Percentiles rank a stretch among this genome's conserved stretches.
Evolutionary conservation across 1,140 invertebrate species (phyloP).

Genomic region (Hycleus phaleratus): DNA sequence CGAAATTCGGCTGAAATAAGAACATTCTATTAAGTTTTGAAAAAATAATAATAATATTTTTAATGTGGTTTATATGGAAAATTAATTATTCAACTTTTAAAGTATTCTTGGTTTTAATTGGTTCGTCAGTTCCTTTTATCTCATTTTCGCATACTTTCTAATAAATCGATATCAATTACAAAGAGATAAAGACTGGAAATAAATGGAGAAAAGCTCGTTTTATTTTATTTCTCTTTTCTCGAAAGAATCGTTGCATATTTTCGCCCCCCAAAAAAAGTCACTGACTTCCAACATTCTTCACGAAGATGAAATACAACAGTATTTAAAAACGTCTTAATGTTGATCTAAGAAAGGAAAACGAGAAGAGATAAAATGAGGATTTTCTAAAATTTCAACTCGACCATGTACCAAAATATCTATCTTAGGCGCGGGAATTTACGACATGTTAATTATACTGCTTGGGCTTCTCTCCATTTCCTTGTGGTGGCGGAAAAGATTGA

Average conservation of each 20-base stretch:
- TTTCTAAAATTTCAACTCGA: slow-evolving; percentile 2
- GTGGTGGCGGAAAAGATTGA: slow-evolving; percentile 8
- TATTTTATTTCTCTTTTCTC: too few species aligned
- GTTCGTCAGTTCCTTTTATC: slow-evolving; percentile 2
- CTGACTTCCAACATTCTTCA: too few species aligned
- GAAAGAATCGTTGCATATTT: too few species aligned
- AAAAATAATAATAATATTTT: slow-evolving; percentile 1
- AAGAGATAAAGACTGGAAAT: slow-evolving; percentile 8
- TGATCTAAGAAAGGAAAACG: neutral
- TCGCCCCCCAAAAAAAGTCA: too few species aligned
- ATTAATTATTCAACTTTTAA: slow-evolving; percentile 13
- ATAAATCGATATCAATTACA: slow-evolving; percentile 13
- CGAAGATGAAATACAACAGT: too few species aligned
- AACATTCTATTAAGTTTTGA: slow-evolving; percentile 9
- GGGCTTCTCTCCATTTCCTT: slow-evolving; percentile 3
- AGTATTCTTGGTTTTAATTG: slow-evolving; percentile 8
- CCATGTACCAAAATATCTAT: slow-evolving; percentile 7
- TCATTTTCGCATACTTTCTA: slow-evolving; percentile 6
- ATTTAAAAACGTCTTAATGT: neutral
- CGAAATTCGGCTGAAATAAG: slow-evolving; percentile 7
- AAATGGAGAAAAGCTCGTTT: too few species aligned
- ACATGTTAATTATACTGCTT: slow-evolving; percentile 14
- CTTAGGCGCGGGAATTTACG: slow-evolving; percentile 10
- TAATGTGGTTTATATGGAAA: slow-evolving; percentile 13
- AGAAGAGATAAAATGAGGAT: neutral